Evolutionary conservation across 2,113 vertebrate genomes (phyloP), one percentile per base, ranked within the genome.

Genomic region (Danionella cerebrum): DNA sequence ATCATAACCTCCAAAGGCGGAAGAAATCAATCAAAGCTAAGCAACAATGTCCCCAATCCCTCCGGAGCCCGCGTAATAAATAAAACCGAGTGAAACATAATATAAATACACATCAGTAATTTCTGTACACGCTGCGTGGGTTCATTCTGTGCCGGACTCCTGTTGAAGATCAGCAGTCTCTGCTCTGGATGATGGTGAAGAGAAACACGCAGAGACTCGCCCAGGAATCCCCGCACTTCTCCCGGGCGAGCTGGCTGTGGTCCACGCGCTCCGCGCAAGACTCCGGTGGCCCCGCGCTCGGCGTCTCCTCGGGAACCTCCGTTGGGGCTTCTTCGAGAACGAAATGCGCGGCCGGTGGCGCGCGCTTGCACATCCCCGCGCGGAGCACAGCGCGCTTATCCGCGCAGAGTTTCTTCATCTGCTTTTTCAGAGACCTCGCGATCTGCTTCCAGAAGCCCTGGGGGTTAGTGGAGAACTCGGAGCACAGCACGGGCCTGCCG

Each of bases 401-500:
- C 4, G 14, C 18, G 62, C 95, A 98, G 62, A 92, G 75, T 27
- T 79, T 82, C 36, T 83, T 87, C n/a, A n/a, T n/a, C 39, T 91
- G 83, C 19, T 76, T 88, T 47, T 81, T 90, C 2, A 98, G 66
- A 0, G 76, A 82, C 9, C 90, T 80, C 0, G 70, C 64, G 29
- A 96, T 78, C 73, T 96, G 92, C 39, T 87, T 94, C 93, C 94
- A 96, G 68, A 90, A 96, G 59, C 19, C 27, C 9, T 76, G 82
- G 7, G 79, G 70, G 33, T 88, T 76, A 63, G 77, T 45, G 7
- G 2, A 21, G 65, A 85, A 89, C 4, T 80, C 80, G 0, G 85
- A 64, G 44, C 95, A 98, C 0, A 67, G 53, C 0, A 80, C 72
- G 2, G 93, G 92, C 8, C 84, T 84, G 38, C 83, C 93, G 0